Percentiles rank a stretch among this genome's conserved stretches.
These are phyloP conservation scores for Chinchilla lanigera DNA, from an alignment of 2,113 vertebrate genomes.

Conservation along the genomic window DNA sequence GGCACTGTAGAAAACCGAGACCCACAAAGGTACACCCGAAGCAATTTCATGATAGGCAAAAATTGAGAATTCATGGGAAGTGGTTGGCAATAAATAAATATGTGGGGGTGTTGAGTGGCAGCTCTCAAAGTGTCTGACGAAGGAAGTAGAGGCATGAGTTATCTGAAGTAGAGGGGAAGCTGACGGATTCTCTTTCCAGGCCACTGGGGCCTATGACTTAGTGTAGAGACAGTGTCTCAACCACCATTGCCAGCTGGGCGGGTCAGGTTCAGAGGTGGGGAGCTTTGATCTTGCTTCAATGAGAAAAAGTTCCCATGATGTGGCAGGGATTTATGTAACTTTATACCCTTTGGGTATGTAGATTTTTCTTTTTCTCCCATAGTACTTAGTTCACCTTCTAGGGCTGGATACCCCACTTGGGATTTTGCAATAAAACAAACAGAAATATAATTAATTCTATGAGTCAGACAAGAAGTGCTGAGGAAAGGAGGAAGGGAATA, in stretches of 20 bases:
- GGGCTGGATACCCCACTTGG: neutral
- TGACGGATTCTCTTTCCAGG: neutral
- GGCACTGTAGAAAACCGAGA: neutral
- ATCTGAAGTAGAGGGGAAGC: neutral
- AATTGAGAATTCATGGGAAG: neutral
- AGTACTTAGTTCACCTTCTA: neutral
- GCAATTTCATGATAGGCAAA: neutral
- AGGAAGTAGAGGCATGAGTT: neutral
- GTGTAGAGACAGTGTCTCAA: neutral
- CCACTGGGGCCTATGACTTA: neutral
- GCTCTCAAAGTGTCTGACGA: neutral
- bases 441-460: conserved; percentile 1
- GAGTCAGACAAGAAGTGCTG: neutral
- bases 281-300: neutral
- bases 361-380: neutral
- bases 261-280: neutral
- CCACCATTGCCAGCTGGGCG: too few relatives aligned
- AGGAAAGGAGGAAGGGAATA: neutral
- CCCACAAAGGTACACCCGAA: neutral
- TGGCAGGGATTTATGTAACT: too few relatives aligned
- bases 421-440: neutral
- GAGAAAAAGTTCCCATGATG: neutral
- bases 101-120: neutral
- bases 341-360: too few relatives aligned
- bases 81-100: too few relatives aligned